These are phyloP conservation scores for Strigamia maritima DNA, from an alignment of 2,888 invertebrate genomes.

Conservation along the genomic window DNA sequence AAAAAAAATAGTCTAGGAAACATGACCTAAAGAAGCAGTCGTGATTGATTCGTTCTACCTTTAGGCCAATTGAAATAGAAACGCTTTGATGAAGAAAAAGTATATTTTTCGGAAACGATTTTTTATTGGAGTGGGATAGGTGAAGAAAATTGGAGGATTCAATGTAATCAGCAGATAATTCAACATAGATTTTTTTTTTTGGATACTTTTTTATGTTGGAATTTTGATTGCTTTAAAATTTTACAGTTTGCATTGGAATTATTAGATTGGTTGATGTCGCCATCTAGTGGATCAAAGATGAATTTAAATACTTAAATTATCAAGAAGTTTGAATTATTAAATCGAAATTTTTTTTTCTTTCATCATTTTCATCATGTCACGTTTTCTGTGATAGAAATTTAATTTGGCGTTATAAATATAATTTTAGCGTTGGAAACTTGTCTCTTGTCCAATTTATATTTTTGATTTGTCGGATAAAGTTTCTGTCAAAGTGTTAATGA, in stretches of 20 bases:
- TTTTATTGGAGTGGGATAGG: not conserved
- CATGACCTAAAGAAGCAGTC: conserved; percentile 2
- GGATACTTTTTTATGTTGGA: not conserved
- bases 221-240: not conserved
- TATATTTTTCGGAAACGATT: not conserved
- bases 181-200: not conserved
- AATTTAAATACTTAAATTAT: no score
- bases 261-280: not conserved
- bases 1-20: conserved; percentile 11
- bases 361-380: no score
- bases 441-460: no score
- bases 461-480: no score
- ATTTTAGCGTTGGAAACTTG: no score
- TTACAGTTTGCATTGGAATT: not conserved
- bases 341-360: no score
- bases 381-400: no score
- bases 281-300: not conserved
- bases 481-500: no score
- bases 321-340: no score
- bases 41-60: conserved; percentile 13
- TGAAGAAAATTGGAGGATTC: not conserved
- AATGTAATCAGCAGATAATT: not conserved
- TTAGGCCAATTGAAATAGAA: conserved; percentile 5
- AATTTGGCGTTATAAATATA: no score
- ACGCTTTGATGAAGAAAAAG: not conserved